phyloP scores from a whole-genome alignment of 2,888 invertebrate genomes.

The Phaedon cochleariae region DNA sequence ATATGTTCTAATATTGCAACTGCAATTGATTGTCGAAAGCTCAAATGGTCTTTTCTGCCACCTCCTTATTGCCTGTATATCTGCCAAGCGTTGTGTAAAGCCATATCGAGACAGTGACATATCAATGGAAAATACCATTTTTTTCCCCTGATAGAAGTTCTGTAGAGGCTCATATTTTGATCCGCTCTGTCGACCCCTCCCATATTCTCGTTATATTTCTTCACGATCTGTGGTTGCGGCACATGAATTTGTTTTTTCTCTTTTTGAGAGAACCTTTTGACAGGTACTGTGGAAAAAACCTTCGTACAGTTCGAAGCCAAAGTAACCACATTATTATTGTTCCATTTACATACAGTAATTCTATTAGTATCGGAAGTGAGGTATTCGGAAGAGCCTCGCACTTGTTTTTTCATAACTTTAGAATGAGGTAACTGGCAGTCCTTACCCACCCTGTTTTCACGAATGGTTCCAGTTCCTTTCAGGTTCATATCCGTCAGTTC shows the following conservation, averaged over 20 bases:
- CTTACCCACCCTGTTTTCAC: constrained; percentile 24
- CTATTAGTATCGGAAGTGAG: constrained; percentile 12
- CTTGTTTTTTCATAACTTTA: not conserved
- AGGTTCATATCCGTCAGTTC: constrained; percentile 17
- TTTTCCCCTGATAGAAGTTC: too few species aligned
- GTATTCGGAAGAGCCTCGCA: too few species aligned
- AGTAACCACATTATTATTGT: constrained; percentile 29
- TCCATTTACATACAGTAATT: constrained; percentile 23
- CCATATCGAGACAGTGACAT: constrained; percentile 40
- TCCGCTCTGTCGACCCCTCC: too few species aligned
- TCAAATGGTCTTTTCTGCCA: constrained; percentile 43
- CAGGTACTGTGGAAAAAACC: constrained; percentile 16
- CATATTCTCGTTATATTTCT: constrained; percentile 34
- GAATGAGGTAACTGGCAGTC: constrained; percentile 17
- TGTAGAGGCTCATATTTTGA: too few species aligned
- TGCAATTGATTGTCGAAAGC: constrained; percentile 38
- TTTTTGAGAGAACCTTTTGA: constrained; percentile 29
- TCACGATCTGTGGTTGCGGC: constrained; percentile 24
- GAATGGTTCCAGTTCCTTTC: constrained; percentile 23
- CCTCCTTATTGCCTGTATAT: constrained; percentile 36
- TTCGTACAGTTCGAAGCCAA: constrained; percentile 26
- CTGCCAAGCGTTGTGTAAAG: constrained; percentile 45
- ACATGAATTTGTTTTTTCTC: constrained; percentile 27
- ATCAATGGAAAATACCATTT: constrained; percentile 48
- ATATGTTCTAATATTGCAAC: constrained; percentile 21